Conservation (phyloP, 2,888 invertebrate genomes). For the Himalopsyche japonica region DNA sequence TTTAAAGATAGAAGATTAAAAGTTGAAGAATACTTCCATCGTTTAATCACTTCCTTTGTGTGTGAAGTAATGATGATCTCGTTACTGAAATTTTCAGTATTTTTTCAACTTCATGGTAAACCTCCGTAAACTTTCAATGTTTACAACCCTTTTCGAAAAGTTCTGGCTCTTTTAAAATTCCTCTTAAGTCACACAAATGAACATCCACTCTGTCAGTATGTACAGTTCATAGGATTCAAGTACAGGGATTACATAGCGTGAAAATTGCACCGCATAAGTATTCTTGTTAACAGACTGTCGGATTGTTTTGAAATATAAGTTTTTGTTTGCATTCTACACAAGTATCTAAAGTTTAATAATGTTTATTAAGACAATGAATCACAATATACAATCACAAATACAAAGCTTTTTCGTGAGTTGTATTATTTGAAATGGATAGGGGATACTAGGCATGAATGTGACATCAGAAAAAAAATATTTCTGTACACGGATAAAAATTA, state of each 20-base stretch:
- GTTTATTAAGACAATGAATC: slow-evolving; percentile 27
- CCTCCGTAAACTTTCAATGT: not conserved
- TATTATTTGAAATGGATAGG: not conserved
- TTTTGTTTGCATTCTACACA: slow-evolving; percentile 20
- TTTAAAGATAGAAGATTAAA: not conserved
- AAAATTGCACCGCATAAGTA: not conserved
- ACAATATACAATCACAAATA: not conserved
- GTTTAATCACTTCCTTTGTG: not conserved
- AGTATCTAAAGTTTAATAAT: slow-evolving; percentile 28
- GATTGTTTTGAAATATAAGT: not conserved
- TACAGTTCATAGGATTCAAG: too few relatives aligned
- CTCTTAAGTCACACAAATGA: not conserved
- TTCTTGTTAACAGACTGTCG: not conserved
- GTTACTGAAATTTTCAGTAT: not conserved
- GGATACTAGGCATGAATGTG: too few relatives aligned
- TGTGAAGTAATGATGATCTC: not conserved
- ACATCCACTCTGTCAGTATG: not conserved
- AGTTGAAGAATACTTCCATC: not conserved
- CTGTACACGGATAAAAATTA: too few relatives aligned
- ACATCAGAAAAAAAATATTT: too few relatives aligned
- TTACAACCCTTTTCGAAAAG: not conserved
- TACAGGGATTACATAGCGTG: not conserved
- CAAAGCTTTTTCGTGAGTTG: not conserved
- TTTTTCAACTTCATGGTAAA: not conserved
- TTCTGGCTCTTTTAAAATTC: not conserved